These are phyloP conservation scores for Ormyrus nitidulus DNA, from an alignment of 2,888 invertebrate genomes.

Conservation along the genomic window DNA sequence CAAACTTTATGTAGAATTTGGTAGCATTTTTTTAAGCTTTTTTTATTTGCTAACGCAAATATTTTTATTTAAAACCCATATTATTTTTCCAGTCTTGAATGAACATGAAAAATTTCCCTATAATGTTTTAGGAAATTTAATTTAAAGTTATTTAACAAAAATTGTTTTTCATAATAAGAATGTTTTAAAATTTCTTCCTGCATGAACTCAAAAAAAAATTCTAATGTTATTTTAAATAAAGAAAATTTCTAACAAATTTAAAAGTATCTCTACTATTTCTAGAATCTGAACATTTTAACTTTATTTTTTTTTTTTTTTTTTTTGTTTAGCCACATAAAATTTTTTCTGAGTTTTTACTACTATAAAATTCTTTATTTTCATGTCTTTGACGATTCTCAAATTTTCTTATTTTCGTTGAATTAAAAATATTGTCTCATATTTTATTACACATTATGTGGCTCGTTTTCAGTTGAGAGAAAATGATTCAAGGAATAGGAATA, in stretches of 20 bases:
- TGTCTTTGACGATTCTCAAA: conserved; percentile 5
- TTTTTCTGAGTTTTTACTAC: conserved; percentile 39
- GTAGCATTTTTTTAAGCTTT: background rate
- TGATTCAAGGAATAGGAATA: conserved; percentile 54
- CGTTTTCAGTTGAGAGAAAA: conserved; percentile 49
- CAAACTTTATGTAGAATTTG: background rate
- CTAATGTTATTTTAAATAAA: no score
- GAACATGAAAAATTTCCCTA: no score
- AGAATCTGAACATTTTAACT: background rate
- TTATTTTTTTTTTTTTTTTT: conserved; percentile 6
- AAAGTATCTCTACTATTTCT: no score
- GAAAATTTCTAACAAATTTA: no score
- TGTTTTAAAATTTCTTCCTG: no score
- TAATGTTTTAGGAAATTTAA: background rate
- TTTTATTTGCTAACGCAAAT: background rate
- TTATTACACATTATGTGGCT: conserved; percentile 35
- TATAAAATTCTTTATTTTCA: conserved; percentile 14
- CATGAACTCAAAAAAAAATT: no score
- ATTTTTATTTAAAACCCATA: no score
- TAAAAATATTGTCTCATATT: background rate
- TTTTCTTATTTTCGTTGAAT: conserved; percentile 19
- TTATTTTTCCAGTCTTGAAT: no score
- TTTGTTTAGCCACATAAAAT: conserved; percentile 40
- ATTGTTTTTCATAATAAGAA: no score
- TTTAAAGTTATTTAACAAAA: background rate